A percentile compares a stretch with the other conserved stretches of the same genome.
phyloP scores from a whole-genome alignment of 2,113 vertebrate species.

The Platysternon megacephalum region DNA sequence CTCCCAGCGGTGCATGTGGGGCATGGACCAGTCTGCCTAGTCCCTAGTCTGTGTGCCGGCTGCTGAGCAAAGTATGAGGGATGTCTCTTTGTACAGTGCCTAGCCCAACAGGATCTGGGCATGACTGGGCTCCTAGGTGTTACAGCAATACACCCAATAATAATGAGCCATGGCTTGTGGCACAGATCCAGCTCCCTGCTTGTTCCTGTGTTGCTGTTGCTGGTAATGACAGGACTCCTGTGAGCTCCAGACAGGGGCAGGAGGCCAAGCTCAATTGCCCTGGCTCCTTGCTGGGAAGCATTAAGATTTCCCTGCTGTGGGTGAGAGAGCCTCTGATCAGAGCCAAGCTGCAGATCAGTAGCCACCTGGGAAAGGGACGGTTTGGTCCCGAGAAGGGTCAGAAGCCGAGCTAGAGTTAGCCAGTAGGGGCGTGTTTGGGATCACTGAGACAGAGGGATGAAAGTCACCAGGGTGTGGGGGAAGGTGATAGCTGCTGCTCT shows the following conservation, averaged over 20 bases:
- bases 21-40: background rate
- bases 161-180: background rate
- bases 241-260: too few species aligned
- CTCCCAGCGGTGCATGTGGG: fast-evolving
- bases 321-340: background rate
- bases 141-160: background rate
- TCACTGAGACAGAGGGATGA: background rate
- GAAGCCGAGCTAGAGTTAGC: background rate
- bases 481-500: background rate
- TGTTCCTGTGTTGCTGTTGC: background rate
- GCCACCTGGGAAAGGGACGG: background rate
- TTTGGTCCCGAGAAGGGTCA: background rate
- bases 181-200: background rate
- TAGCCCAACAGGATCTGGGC: fast-evolving
- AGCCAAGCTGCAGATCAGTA: background rate
- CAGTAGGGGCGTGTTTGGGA: too few species aligned
- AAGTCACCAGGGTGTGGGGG: background rate
- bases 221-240: background rate
- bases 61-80: background rate
- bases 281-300: background rate
- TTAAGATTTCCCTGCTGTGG: background rate
- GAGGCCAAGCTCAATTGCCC: background rate
- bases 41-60: background rate
- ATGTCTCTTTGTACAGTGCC: fast-evolving
- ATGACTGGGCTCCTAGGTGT: fast-evolving